Evolutionary conservation across 1,140 invertebrate genomes (phyloP).

Genomic region (Trichonephila clavata): DNA sequence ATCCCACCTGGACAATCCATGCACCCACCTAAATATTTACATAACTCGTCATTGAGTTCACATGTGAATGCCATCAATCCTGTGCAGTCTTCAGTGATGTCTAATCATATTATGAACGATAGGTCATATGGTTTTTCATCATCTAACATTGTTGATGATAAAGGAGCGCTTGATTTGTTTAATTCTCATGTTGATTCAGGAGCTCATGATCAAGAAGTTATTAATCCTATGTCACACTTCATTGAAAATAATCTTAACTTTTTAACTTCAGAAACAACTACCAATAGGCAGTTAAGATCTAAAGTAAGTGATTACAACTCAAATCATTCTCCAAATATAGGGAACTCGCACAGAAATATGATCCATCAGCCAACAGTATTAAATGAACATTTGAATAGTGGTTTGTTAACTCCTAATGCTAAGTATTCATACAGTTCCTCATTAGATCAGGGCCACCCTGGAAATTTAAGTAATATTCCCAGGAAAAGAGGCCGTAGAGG

Average conservation of each 20-base stretch:
- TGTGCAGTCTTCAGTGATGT: background rate
- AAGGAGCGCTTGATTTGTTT: slow-evolving; percentile 40
- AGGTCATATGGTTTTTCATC: background rate
- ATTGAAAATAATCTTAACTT: slow-evolving; percentile 2
- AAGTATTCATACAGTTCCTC: slow-evolving; percentile 49
- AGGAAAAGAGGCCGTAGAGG: slow-evolving; percentile 55
- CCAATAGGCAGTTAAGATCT: slow-evolving; percentile 33
- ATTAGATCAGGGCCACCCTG: background rate
- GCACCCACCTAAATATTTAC: slow-evolving; percentile 34
- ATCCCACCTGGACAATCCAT: slow-evolving; percentile 43
- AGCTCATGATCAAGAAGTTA: background rate
- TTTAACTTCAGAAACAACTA: background rate
- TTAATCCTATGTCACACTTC: background rate
- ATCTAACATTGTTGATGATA: slow-evolving; percentile 33
- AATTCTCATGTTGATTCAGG: slow-evolving; percentile 63
- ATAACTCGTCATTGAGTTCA: background rate
- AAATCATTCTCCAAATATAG: background rate
- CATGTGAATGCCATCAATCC: background rate
- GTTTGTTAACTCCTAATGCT: background rate
- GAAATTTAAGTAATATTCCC: background rate
- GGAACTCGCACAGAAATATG: background rate
- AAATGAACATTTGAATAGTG: slow-evolving; percentile 18
- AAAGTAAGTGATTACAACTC: slow-evolving; percentile 11
- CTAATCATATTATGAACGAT: background rate
- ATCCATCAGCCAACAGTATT: background rate